Evolutionary conservation across 30 jellyfish, hydroid and myxozoan genomes (phyloP).

Genomic region (Aurelia sp.): DNA sequence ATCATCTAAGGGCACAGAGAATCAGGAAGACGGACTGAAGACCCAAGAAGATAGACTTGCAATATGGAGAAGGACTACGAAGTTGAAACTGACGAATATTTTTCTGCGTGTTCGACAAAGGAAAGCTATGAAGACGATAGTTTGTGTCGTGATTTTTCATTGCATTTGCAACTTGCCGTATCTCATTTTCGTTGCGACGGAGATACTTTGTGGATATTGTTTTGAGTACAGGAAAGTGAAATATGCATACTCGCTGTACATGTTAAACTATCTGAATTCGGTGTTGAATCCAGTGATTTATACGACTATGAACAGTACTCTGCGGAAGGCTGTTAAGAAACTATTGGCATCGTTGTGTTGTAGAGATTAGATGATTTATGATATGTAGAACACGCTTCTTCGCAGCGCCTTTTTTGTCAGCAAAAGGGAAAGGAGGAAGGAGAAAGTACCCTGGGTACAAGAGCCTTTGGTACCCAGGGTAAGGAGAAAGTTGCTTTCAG

Average conservation of each 20-base stretch:
- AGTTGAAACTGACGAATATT: neutral
- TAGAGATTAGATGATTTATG: neutral
- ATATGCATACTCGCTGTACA: constrained; percentile 61
- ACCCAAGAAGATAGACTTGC: neutral
- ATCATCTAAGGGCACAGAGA: neutral
- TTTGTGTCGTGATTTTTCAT: constrained; percentile 54
- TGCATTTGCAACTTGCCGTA: constrained; percentile 75
- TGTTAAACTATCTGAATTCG: constrained; percentile 62
- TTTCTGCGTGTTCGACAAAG: constrained; percentile 27
- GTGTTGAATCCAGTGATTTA: constrained; percentile 72
- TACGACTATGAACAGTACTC: constrained; percentile 50
- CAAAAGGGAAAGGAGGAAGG: no score
- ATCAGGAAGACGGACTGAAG: no score
- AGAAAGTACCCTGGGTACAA: no score
- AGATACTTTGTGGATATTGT: constrained; percentile 39
- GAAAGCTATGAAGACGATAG: constrained; percentile 56
- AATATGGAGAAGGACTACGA: neutral
- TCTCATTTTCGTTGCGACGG: constrained; percentile 42
- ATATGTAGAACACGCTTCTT: no score
- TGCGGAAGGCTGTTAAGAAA: constrained; percentile 40
- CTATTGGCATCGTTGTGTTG: constrained; percentile 8
- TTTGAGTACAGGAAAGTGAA: constrained; percentile 48
- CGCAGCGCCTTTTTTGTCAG: no score
- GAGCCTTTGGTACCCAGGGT: no score
- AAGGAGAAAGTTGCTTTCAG: no score